Conservation (phyloP, 2,113 vertebrate genomes). For the human region DNA sequence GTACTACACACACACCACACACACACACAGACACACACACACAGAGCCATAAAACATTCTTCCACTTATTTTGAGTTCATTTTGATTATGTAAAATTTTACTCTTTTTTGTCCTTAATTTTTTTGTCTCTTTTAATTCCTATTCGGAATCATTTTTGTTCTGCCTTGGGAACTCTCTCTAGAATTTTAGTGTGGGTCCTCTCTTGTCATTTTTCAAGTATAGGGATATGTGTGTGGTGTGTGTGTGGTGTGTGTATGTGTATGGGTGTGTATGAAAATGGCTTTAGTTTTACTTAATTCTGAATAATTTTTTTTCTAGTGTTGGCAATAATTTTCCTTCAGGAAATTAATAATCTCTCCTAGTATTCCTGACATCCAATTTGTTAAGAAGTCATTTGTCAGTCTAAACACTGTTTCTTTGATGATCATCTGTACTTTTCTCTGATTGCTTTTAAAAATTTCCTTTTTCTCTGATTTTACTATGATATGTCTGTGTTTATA, state of each 20-base stretch:
- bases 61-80: not conserved
- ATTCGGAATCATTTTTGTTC: not conserved
- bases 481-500: not conserved
- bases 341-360: not conserved
- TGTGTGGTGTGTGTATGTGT: not conserved
- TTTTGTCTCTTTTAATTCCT: not conserved
- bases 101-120: not conserved
- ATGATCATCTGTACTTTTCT: not conserved
- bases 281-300: not conserved
- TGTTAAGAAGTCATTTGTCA: not conserved
- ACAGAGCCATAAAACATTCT: not conserved
- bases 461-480: not conserved
- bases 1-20: rapidly evolving
- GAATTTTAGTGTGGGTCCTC: not conserved
- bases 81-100: not conserved
- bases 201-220: not conserved
- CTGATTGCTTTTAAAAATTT: not conserved
- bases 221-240: not conserved
- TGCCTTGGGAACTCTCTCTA: not conserved
- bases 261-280: not conserved
- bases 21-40: not conserved
- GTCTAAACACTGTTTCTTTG: not conserved
- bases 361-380: not conserved
- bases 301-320: not conserved
- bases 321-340: not conserved